phyloP scores from a whole-genome alignment of 1,140 invertebrate genomes.

The Vanessa atalanta region DNA sequence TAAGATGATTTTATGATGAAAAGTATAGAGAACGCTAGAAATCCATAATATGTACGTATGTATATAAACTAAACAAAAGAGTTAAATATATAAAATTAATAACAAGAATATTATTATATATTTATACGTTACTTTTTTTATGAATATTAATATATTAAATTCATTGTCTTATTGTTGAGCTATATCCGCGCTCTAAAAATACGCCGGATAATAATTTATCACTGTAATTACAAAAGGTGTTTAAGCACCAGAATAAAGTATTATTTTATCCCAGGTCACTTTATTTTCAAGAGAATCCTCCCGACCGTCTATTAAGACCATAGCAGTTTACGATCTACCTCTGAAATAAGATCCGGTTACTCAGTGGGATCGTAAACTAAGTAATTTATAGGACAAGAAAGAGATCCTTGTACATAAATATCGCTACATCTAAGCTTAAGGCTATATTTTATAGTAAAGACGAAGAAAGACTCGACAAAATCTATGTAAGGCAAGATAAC shows the following conservation, averaged over 20 bases:
- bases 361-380: constrained; percentile 64
- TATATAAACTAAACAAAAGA: too few species aligned
- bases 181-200: constrained; percentile 12
- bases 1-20: too few species aligned
- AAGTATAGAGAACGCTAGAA: too few species aligned
- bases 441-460: constrained; percentile 53
- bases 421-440: constrained; percentile 50
- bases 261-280: constrained; percentile 12
- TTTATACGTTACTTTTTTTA: too few species aligned
- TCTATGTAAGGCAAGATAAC: constrained; percentile 44
- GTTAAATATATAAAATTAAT: too few species aligned
- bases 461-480: constrained; percentile 38
- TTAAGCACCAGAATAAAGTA: constrained; percentile 8
- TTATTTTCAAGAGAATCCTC: constrained; percentile 10
- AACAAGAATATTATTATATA: too few species aligned
- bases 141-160: too few species aligned
- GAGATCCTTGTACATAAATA: constrained; percentile 52
- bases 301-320: constrained; percentile 48
- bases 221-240: constrained; percentile 22
- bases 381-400: constrained; percentile 56
- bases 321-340: constrained; percentile 61
- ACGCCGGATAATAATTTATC: constrained; percentile 13
- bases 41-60: too few species aligned
- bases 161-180: constrained; percentile 8
- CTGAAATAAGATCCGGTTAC: constrained; percentile 56